phyloP scores from a whole-genome alignment of 2,797 vertebrate species.

The Etheostoma perlongum region DNA sequence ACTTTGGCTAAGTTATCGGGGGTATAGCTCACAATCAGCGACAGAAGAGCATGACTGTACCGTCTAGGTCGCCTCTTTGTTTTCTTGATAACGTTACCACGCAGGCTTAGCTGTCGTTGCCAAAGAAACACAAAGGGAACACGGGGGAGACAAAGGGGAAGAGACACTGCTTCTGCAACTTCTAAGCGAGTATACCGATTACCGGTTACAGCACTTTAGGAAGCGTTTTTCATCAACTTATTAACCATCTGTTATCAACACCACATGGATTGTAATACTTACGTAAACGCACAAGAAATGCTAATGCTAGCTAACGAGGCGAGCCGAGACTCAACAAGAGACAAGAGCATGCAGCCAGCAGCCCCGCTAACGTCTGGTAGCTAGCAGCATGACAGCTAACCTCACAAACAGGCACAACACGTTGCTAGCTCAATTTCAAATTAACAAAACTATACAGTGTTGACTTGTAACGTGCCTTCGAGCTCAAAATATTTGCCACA shows the following conservation, averaged over 20 bases:
- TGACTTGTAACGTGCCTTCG: background rate
- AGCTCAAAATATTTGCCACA: background rate
- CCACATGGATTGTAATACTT: rapidly evolving
- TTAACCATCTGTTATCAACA: background rate
- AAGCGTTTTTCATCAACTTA: background rate
- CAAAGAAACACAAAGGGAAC: slow-evolving; percentile 30
- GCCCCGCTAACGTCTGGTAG: slow-evolving; percentile 45
- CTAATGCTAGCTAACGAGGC: slow-evolving; percentile 1
- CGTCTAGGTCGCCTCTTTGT: background rate
- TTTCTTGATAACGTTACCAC: background rate
- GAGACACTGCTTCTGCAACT: slow-evolving; percentile 41
- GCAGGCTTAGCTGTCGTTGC: background rate
- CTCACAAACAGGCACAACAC: slow-evolving; percentile 43
- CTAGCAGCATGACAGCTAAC: slow-evolving; percentile 70
- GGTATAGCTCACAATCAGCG: slow-evolving; percentile 1
- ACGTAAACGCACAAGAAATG: background rate
- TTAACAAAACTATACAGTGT: background rate
- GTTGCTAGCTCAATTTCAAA: background rate
- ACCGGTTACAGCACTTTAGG: background rate
- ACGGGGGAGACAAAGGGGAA: slow-evolving; percentile 55
- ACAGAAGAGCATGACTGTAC: background rate
- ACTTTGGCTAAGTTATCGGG: slow-evolving; percentile 46
- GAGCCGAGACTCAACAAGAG: slow-evolving; percentile 33
- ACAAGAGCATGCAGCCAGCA: slow-evolving; percentile 55
- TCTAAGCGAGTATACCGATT: background rate